A percentile compares a stretch with the other conserved stretches of the same genome.
Evolutionary conservation across 2,113 vertebrate species (phyloP).

Genomic region (Paradisaea rubra): DNA sequence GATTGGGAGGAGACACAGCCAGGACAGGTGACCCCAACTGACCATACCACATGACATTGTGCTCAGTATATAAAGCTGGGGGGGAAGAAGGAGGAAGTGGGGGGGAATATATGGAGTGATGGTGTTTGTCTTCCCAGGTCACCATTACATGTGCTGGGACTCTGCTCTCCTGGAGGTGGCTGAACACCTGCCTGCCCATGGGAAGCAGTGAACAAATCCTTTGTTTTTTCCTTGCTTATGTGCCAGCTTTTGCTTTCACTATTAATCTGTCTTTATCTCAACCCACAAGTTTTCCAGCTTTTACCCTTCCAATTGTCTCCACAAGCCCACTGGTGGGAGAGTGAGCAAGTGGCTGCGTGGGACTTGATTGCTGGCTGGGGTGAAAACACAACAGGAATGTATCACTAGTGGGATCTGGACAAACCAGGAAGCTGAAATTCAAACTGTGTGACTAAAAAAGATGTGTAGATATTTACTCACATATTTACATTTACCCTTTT

Average conservation of each 20-base stretch:
- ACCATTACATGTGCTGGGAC: rapidly evolving
- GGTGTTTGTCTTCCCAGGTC: not conserved
- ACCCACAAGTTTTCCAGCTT: not conserved
- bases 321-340: not conserved
- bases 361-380: not conserved
- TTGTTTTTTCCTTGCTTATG: not conserved
- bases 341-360: rapidly evolving
- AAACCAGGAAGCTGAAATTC: not conserved
- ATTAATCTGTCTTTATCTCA: not conserved
- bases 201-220: not conserved
- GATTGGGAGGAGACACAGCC: not conserved
- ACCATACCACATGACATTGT: not conserved
- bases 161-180: not conserved
- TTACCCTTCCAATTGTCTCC: not conserved
- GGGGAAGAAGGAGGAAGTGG: not conserved
- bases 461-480: not conserved
- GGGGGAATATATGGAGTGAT: not conserved
- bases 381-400: not conserved
- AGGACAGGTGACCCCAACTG: not conserved
- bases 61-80: not conserved
- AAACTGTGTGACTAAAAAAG: not conserved
- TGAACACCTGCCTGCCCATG: not conserved
- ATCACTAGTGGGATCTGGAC: too few relatives aligned
- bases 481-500: not conserved
- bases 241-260: not conserved